Conservation (phyloP, 2,113 vertebrate genomes). For the Talpa occidentalis region DNA sequence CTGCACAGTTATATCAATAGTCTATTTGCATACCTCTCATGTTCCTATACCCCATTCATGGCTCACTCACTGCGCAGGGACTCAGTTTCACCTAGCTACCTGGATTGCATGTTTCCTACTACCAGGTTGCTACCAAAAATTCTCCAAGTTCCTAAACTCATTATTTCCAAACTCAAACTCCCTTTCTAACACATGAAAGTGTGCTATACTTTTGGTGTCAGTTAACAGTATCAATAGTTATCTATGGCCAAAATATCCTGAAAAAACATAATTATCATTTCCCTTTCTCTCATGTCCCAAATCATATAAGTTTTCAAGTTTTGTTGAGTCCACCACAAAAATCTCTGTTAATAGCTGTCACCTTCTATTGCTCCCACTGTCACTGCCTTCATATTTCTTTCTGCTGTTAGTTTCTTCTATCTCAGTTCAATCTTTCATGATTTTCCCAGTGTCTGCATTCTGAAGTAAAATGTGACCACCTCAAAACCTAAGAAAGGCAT, state of each 20-base stretch:
- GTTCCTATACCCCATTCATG: background rate
- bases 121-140: background rate
- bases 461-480: background rate
- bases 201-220: background rate
- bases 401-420: background rate
- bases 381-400: background rate
- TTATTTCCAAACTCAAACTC: background rate
- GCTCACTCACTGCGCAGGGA: background rate
- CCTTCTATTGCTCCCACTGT: background rate
- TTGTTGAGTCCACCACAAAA: background rate
- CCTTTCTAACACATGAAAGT: background rate
- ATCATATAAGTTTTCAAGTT: background rate
- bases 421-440: background rate
- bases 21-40: background rate
- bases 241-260: background rate
- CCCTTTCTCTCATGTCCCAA: background rate
- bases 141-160: background rate
- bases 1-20: background rate
- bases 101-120: background rate
- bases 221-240: background rate
- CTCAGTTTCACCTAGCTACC: background rate
- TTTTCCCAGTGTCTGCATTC: background rate
- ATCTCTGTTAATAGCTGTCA: background rate
- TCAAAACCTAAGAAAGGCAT: background rate
- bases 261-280: background rate